Evolutionary conservation across 30 jellyfish, hydroid and myxozoan species (phyloP).

Genomic region (Nemopilema nomurai): DNA sequence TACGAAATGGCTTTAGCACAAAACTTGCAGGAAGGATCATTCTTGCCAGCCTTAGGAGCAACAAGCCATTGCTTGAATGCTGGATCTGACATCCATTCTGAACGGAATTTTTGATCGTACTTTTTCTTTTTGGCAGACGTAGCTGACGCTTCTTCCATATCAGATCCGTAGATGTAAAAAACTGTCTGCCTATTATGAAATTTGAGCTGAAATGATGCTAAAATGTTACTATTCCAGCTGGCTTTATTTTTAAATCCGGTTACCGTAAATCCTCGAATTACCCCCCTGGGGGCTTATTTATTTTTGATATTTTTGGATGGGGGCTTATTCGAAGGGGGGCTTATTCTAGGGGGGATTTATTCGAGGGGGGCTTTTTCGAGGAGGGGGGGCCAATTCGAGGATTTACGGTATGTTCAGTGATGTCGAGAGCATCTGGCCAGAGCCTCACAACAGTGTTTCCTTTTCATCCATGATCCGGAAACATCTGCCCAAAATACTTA

Average conservation of each 20-base stretch:
- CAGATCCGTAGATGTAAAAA: neutral
- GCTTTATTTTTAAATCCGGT: neutral
- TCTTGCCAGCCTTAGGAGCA: conserved; percentile 27
- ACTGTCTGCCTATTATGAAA: neutral
- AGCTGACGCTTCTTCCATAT: neutral
- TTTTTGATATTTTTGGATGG: too few relatives aligned
- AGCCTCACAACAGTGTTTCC: neutral
- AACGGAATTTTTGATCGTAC: conserved; percentile 4
- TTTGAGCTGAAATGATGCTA: neutral
- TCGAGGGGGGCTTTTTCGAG: too few relatives aligned
- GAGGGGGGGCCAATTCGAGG: too few relatives aligned
- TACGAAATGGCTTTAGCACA: conserved; percentile 12
- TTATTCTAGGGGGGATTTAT: too few relatives aligned
- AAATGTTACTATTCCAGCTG: neutral
- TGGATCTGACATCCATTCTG: conserved; percentile 41
- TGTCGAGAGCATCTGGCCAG: neutral
- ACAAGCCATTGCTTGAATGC: conserved; percentile 44
- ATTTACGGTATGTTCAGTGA: neutral
- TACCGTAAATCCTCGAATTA: too few relatives aligned
- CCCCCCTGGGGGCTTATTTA: too few relatives aligned
- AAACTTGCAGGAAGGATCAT: conserved; percentile 31
- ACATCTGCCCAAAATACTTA: neutral
- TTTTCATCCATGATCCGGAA: neutral
- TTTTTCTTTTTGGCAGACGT: neutral
- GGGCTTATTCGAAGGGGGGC: too few relatives aligned